These are phyloP conservation scores for Tragelaphus strepsiceros DNA, from an alignment of 2,113 vertebrate genomes.

Conservation along the genomic window DNA sequence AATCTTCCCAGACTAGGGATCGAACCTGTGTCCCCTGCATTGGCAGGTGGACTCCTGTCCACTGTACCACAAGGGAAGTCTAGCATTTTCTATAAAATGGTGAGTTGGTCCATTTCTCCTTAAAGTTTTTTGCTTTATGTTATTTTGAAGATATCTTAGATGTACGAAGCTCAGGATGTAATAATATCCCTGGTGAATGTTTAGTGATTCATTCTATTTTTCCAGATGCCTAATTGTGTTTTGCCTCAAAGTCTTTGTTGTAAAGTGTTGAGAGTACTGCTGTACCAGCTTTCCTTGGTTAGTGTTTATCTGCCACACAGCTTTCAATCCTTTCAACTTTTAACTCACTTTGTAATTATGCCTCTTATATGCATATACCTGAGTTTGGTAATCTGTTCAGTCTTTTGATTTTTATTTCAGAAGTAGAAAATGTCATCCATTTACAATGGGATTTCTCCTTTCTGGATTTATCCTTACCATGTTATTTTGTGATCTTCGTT, in stretches of 20 bases:
- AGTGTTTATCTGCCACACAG: background rate
- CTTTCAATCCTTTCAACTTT: background rate
- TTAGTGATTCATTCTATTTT: background rate
- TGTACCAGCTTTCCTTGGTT: background rate
- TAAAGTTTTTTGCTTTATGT: background rate
- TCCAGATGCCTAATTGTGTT: background rate
- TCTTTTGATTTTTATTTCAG: background rate
- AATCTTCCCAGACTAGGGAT: background rate
- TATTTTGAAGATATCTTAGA: background rate
- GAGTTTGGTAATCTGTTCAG: background rate
- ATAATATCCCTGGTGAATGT: background rate
- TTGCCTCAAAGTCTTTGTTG: background rate
- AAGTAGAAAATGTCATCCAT: background rate
- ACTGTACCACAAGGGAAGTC: background rate
- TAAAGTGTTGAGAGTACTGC: background rate
- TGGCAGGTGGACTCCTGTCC: background rate
- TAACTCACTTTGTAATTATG: background rate
- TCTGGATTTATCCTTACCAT: background rate
- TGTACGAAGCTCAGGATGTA: background rate
- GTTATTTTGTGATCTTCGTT: background rate
- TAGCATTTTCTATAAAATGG: background rate
- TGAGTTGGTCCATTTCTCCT: background rate
- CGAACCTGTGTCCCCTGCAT: background rate
- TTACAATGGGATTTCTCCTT: background rate
- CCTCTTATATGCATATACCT: background rate